These are phyloP conservation scores for Potamarius usumacintae DNA, from an alignment of 2,113 vertebrate species.

Conservation along the genomic window DNA sequence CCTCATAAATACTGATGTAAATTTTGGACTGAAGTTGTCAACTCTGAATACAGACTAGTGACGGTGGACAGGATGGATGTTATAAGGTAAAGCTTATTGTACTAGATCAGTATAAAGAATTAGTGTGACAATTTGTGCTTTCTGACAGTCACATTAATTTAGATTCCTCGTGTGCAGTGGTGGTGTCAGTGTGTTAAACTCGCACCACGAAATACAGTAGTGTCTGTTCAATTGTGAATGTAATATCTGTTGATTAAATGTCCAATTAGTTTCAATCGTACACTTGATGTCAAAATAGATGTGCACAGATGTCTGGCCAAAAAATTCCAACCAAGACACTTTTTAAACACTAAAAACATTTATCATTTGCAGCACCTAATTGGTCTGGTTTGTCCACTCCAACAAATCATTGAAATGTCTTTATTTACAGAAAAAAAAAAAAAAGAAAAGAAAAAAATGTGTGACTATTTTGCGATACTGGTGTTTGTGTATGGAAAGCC, in stretches of 20 bases:
- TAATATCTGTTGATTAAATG: not conserved
- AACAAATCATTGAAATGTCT: conserved; percentile 41
- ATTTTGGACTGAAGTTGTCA: not conserved
- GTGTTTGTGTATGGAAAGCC: conserved; percentile 38
- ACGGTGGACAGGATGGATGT: not conserved
- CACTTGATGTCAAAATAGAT: conserved; percentile 25
- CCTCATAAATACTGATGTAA: not conserved
- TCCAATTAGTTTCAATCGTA: not conserved
- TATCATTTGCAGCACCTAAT: conserved; percentile 36
- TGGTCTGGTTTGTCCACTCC: conserved; percentile 40
- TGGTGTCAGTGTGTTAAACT: conserved; percentile 21
- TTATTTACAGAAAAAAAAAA: conserved; percentile 50
- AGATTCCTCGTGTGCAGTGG: not conserved
- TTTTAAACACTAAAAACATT: conserved; percentile 56
- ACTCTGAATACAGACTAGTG: conserved; percentile 5
- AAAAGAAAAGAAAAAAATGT: conserved; percentile 12
- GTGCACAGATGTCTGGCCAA: conserved; percentile 40
- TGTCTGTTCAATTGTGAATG: conserved; percentile 22
- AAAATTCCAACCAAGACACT: conserved; percentile 39
- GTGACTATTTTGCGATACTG: conserved; percentile 47
- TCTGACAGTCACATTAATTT: not conserved
- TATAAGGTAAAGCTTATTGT: not conserved
- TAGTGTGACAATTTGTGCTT: conserved; percentile 51
- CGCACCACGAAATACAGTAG: conserved; percentile 28
- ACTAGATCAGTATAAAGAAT: conserved; percentile 35